Base-by-base conservation (phyloP, 2,888 invertebrate species). In the Lobophora halterata region DNA sequence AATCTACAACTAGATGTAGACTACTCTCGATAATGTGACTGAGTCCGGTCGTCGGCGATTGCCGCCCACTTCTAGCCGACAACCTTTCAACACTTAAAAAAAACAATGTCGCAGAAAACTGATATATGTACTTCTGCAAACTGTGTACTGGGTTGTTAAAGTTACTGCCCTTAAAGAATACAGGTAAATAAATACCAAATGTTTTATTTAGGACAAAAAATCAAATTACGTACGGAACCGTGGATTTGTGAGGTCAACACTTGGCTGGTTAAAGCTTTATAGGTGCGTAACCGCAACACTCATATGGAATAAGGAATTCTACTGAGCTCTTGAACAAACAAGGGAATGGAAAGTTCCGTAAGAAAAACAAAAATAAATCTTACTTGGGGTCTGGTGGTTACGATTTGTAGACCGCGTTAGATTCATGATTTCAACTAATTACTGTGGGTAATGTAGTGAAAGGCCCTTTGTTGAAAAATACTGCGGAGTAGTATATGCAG, bases 321-420 rank as follows among this genome's bases (percentile, higher is more conserved):
- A 56, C 68, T 77, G 71, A 83, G 79, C 80, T 65, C 65, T 74
- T 68, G 55, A 51, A 70, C 77, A 83, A 83, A 83, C 70, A 58
- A 58, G 72, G 74, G 75, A 74, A 78, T 74, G 72, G 63, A 64
- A 82, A 83, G 72, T 79, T 78, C 58, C 55, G 57, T 56, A 76
- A 74, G 71, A 79, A 80, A 80, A 83, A 82, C 81, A 81, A 65
- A 75, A 71, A 81, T 83, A 82, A 80, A 82, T 81, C 79, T 73
- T 68, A 79, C 72, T 80, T 79, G 78, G 60, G 65, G 46, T 58
- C 55, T 61, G 61, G 58, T 58, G 65, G 54, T 59, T 57, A 60
- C 68, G 69, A 75, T 72, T 75, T 67, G 73, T 68, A 45, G 59
- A 50, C 52, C 44, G 46, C 33, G 34, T 49, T 33, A 33, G 46